A percentile compares a stretch with the other conserved stretches of the same genome.
phyloP scores from a whole-genome alignment of 2,797 vertebrate genomes.

The Trematomus bernacchii region DNA sequence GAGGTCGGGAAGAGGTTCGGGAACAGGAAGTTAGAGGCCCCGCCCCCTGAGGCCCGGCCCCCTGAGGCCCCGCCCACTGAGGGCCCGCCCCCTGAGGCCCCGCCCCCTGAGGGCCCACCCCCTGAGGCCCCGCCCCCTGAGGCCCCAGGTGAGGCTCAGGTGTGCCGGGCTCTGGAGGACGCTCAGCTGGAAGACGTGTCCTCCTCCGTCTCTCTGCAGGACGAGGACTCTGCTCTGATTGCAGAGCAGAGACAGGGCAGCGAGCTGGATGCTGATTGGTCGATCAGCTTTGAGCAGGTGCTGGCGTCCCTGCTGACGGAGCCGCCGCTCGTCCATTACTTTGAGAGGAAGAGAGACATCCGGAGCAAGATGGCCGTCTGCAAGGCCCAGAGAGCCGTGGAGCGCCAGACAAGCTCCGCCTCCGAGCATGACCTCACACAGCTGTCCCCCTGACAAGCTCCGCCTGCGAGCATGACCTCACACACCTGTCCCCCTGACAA shows the following conservation, averaged over 20 bases:
- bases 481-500: background rate
- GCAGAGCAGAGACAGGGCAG: constrained; percentile 70
- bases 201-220: constrained; percentile 92
- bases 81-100: constrained; percentile 5
- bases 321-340: constrained; percentile 94
- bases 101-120: background rate
- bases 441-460: background rate
- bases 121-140: background rate
- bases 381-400: constrained; percentile 90
- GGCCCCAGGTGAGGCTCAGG: constrained; percentile 70
- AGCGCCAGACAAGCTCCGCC: constrained; percentile 92
- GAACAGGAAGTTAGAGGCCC: constrained; percentile 69
- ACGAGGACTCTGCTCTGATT: constrained; percentile 83
- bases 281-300: constrained; percentile 97
- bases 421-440: constrained; percentile 91
- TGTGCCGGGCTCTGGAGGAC: constrained; percentile 83
- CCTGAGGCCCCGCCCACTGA: background rate
- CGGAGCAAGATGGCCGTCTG: constrained; percentile 86
- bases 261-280: constrained; percentile 92
- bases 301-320: constrained; percentile 96
- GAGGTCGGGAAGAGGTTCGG: constrained; percentile 96
- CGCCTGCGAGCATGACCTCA: background rate
- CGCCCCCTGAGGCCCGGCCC: background rate
- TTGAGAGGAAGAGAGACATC: constrained; percentile 92
- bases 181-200: constrained; percentile 91